These are phyloP conservation scores for Saccostrea cuccullata DNA, from an alignment of 1,140 invertebrate genomes.

Conservation along the genomic window DNA sequence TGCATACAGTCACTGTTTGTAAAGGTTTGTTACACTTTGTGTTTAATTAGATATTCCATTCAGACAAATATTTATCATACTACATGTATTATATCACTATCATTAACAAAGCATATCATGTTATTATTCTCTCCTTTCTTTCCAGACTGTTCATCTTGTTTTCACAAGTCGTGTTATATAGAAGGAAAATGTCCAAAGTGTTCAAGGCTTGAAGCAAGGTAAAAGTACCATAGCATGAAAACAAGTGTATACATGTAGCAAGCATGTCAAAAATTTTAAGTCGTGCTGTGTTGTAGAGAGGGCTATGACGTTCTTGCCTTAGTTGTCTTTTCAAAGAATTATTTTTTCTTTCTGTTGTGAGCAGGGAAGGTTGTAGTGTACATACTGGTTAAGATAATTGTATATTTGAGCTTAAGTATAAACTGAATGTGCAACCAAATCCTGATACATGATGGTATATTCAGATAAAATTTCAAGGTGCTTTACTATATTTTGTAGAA, in stretches of 20 bases:
- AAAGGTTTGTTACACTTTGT: conserved; percentile 68
- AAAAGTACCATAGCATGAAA: conserved; percentile 4
- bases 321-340: not conserved
- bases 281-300: not conserved
- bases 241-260: too few relatives aligned
- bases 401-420: too few relatives aligned
- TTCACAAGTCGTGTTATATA: conserved; percentile 76
- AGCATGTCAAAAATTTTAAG: not conserved
- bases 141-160: conserved; percentile 77
- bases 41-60: not conserved
- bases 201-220: conserved; percentile 77
- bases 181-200: conserved; percentile 78
- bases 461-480: not conserved
- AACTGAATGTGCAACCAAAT: not conserved
- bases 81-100: not conserved
- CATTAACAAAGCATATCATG: not conserved
- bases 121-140: conserved; percentile 38
- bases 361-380: too few relatives aligned
- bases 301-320: not conserved
- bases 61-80: not conserved
- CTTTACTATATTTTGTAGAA: not conserved
- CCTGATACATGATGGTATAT: not conserved
- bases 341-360: too few relatives aligned
- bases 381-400: too few relatives aligned
- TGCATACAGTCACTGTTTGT: conserved; percentile 84